A percentile compares a stretch with the other conserved stretches of the same genome.
Conservation (phyloP, 1,140 invertebrate genomes). For the Zaprionus tsacasi region DNA sequence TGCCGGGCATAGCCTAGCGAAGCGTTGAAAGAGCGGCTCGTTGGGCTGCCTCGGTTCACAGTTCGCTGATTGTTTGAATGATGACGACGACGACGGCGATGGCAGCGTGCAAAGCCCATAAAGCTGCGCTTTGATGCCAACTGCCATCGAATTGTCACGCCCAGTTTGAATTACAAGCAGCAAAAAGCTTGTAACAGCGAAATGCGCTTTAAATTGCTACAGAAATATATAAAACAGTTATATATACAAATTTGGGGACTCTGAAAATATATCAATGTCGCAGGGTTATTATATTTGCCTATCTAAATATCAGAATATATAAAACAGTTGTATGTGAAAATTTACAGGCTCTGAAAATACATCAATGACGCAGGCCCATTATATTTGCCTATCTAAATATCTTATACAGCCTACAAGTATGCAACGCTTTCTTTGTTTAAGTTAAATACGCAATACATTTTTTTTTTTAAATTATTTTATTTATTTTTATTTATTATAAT, state of each 20-base stretch:
- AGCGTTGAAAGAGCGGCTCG: constrained; percentile 78
- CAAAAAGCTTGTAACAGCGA: background rate
- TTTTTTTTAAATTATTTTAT: no score
- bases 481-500: no score
- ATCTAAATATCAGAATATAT: no score
- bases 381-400: background rate
- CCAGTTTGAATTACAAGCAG: constrained; percentile 47
- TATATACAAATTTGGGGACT: no score
- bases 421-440: background rate
- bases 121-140: constrained; percentile 59
- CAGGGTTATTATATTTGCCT: background rate
- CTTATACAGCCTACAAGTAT: background rate
- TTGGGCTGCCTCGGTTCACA: constrained; percentile 74
- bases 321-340: background rate
- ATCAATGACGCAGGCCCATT: no score
- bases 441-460: no score
- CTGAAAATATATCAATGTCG: no score
- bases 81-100: constrained; percentile 57
- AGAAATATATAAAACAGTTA: background rate
- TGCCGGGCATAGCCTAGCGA: constrained; percentile 47
- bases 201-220: background rate
- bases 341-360: no score
- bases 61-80: constrained; percentile 82
- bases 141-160: constrained; percentile 72
- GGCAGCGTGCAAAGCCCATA: constrained; percentile 59